These are phyloP conservation scores for Pogona vitticeps DNA, from an alignment of 2,113 vertebrate species.

Conservation along the genomic window DNA sequence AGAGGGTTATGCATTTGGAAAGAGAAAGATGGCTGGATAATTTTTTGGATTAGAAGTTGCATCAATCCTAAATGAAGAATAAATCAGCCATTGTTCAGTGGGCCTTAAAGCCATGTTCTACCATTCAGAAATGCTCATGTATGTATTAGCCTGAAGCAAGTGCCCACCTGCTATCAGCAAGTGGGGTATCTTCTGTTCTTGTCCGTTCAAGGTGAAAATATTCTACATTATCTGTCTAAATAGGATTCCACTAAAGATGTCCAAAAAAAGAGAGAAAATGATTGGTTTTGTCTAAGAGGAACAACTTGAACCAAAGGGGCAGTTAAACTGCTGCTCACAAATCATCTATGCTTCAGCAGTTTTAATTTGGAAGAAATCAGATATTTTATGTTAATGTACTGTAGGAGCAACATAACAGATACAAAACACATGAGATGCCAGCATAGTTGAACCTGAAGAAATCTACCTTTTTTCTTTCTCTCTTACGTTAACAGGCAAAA, in stretches of 20 bases:
- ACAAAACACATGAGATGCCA: background rate
- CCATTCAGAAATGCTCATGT: slow-evolving; percentile 21
- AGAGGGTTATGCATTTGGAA: background rate
- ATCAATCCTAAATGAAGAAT: background rate
- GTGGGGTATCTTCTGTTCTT: background rate
- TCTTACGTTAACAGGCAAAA: background rate
- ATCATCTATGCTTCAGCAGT: slow-evolving; percentile 37
- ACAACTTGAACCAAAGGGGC: slow-evolving; percentile 38
- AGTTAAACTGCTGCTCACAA: slow-evolving; percentile 34
- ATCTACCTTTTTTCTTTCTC: background rate
- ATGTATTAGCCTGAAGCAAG: slow-evolving; percentile 16
- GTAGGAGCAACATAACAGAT: slow-evolving; percentile 9
- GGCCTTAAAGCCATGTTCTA: background rate
- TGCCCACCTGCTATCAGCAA: background rate
- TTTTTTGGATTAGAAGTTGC: too few relatives aligned
- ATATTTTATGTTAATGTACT: background rate
- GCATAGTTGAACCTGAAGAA: slow-evolving; percentile 12
- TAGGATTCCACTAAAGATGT: slow-evolving; percentile 55
- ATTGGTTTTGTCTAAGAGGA: slow-evolving; percentile 58
- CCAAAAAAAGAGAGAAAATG: slow-evolving; percentile 45
- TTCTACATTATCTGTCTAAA: slow-evolving; percentile 48
- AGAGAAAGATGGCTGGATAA: background rate
- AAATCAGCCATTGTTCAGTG: background rate
- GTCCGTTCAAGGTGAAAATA: slow-evolving; percentile 50
- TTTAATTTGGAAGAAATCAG: slow-evolving; percentile 35